Evolutionary conservation across 2,113 vertebrate species (phyloP), one percentile per base, ranked within the genome.

Genomic region (Cavia aperea): DNA sequence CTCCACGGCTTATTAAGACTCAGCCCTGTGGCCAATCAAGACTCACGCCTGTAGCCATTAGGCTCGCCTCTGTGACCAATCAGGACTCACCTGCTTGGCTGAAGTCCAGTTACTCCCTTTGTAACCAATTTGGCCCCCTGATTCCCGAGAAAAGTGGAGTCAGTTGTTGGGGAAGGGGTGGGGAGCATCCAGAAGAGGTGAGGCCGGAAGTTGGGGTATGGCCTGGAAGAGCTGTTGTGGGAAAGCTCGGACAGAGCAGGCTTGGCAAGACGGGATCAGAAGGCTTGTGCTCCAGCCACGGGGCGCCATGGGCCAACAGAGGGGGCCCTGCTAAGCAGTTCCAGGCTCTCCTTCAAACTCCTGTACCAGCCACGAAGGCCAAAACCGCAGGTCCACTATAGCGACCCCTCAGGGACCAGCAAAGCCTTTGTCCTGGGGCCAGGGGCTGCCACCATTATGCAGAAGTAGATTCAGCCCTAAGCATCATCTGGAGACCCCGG

Each of bases 81-180:
- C 31, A 43, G 62, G 24, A 66, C 46, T 86, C 56, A 24, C 51
- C 51, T 43, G 23, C 15, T 75, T 13, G 43, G 13, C n/a, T 26
- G 7, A 56, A 68, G 66, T 18, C 0, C n/a, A 18, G 62, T 10
- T 26, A 6, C 14, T 4, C 19, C 31, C 15, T 56, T 43, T 62
- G 39, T 15, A 0, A 51, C 14, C 10, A 15, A 33, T 2, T 1
- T 2, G 16, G 31, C 46, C 3, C 5, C 46, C 39, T 0, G 31
- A 65, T 60, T 31, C 9, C 23, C 0, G 7, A 36, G 4, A 4
- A 2, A 73, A n/a, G 21, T 26, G 5, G 5, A 12, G 8, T 51
- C 58, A 5, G 10, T 51, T 19, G 23, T 43, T 12, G 5, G 88
- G 36, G 24, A 56, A 33, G 46, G 43, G 43, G 6, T 77, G 14